Conservation (phyloP, 2,113 vertebrate species). For the Tympanuchus pallidicinctus region DNA sequence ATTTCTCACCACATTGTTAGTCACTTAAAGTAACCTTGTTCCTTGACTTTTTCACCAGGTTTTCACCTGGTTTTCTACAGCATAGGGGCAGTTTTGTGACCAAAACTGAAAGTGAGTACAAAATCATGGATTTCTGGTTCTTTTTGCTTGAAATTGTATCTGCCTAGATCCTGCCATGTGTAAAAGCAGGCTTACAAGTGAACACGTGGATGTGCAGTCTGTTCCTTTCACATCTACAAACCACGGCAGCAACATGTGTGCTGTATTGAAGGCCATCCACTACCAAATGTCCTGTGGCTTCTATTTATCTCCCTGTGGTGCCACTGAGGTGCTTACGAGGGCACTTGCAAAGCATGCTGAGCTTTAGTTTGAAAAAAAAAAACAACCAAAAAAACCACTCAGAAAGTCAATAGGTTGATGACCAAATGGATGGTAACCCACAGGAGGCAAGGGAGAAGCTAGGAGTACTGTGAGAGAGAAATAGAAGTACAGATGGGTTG, state of each 20-base stretch:
- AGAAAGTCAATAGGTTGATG: neutral
- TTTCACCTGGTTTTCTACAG: neutral
- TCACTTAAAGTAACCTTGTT: neutral
- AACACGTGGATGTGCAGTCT: rapidly evolving
- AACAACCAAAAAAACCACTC: rapidly evolving
- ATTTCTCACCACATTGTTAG: neutral
- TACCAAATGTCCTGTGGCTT: rapidly evolving
- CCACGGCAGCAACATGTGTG: rapidly evolving
- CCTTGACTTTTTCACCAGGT: neutral
- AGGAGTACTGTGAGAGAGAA: neutral
- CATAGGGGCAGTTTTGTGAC: neutral
- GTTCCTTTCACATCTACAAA: neutral
- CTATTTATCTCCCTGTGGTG: neutral
- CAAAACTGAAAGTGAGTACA: neutral
- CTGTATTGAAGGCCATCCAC: neutral
- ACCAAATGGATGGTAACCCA: rapidly evolving
- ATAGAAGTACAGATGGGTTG: neutral
- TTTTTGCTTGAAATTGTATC: neutral
- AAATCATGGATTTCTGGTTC: neutral
- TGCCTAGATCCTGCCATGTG: neutral
- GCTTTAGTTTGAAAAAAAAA: neutral
- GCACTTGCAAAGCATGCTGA: rapidly evolving
- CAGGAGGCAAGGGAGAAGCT: neutral
- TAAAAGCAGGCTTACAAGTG: too few relatives aligned
- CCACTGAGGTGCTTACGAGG: neutral